phyloP scores from a whole-genome alignment of 2,797 vertebrate species.

The Neostethus bicornis region DNA sequence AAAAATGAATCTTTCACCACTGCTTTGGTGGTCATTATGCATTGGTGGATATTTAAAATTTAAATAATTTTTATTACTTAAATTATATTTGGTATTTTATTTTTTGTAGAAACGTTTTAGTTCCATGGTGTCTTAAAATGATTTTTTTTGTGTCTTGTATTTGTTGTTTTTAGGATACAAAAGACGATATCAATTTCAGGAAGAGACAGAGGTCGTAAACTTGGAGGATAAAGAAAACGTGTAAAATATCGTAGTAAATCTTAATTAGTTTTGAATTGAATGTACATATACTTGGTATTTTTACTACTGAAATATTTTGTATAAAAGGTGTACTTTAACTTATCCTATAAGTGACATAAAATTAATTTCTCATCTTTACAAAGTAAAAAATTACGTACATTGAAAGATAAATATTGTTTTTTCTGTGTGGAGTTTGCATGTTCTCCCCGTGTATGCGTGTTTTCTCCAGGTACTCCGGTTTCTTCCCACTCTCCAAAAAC shows the following conservation, averaged over 20 bases:
- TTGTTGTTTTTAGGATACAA: constrained; percentile 52
- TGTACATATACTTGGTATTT: constrained; percentile 4
- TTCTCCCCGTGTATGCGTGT: too few relatives aligned
- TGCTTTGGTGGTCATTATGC: too few relatives aligned
- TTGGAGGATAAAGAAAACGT: constrained; percentile 53
- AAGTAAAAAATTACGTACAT: too few relatives aligned
- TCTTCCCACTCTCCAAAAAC: too few relatives aligned
- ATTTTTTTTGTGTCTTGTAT: not conserved
- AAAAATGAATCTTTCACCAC: not conserved
- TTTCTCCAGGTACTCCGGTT: too few relatives aligned
- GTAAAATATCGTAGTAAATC: constrained; percentile 20
- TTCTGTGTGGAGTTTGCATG: too few relatives aligned
- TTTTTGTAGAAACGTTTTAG: not conserved
- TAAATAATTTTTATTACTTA: too few relatives aligned
- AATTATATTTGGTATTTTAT: too few relatives aligned
- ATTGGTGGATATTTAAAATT: too few relatives aligned
- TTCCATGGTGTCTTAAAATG: not conserved
- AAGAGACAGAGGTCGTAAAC: constrained; percentile 33
- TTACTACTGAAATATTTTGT: not conserved
- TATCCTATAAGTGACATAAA: too few relatives aligned
- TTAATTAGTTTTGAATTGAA: not conserved
- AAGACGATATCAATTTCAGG: constrained; percentile 8
- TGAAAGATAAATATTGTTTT: too few relatives aligned
- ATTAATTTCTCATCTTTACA: too few relatives aligned
- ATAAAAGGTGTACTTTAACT: not conserved